A percentile compares a stretch with the other conserved stretches of the same genome.
phyloP scores from a whole-genome alignment of 2,888 invertebrate genomes.

The Drosophila anomelani region DNA sequence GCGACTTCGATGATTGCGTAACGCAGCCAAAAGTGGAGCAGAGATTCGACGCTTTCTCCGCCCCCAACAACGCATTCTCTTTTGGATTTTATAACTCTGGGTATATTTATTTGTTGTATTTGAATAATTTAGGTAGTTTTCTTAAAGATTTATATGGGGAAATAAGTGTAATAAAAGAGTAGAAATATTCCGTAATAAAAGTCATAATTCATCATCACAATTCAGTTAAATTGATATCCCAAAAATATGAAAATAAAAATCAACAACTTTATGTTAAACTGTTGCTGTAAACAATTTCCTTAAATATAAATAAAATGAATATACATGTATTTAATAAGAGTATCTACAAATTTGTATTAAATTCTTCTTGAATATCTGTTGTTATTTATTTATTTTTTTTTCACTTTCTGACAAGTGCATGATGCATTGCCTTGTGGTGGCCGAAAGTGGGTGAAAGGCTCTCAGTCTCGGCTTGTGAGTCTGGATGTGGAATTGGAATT shows the following conservation, averaged over 20 bases:
- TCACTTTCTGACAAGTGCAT: constrained; percentile 75
- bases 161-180: neutral
- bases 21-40: constrained; percentile 75
- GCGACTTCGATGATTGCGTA: constrained; percentile 66
- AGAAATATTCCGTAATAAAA: too few species aligned
- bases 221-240: too few species aligned
- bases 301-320: neutral
- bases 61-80: constrained; percentile 43
- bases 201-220: too few species aligned
- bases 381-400: constrained; percentile 22
- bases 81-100: neutral
- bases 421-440: constrained; percentile 71
- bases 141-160: neutral
- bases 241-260: too few species aligned
- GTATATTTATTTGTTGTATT: neutral
- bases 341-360: constrained; percentile 7
- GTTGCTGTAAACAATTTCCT: neutral
- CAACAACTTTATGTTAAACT: neutral
- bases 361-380: neutral
- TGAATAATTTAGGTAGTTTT: neutral
- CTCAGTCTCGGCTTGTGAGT: constrained; percentile 1
- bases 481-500: constrained; percentile 7
- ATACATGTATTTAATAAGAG: neutral
- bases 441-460: constrained; percentile 78
- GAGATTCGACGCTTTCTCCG: constrained; percentile 41